These are phyloP conservation scores for Enteromius radiatus DNA, from an alignment of 2,797 vertebrate species.

Conservation along the genomic window DNA sequence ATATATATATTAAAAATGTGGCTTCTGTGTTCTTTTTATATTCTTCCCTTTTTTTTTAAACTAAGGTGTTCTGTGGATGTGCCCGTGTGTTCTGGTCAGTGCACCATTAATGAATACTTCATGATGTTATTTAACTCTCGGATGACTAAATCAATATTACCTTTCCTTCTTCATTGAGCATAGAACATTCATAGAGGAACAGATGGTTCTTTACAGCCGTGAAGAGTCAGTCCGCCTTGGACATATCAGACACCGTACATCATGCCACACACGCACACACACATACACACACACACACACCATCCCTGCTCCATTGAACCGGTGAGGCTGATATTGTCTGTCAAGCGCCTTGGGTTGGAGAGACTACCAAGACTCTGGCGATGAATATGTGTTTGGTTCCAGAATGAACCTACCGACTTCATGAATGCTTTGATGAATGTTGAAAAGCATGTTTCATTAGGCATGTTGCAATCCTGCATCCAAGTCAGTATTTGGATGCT, in stretches of 20 bases:
- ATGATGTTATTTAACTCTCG: slow-evolving; percentile 62
- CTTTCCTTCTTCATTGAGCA: slow-evolving; percentile 52
- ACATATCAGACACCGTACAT: slow-evolving; percentile 26
- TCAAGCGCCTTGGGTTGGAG: slow-evolving; percentile 53
- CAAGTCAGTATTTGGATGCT: neutral
- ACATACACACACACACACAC: slow-evolving; percentile 32
- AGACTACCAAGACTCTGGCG: slow-evolving; percentile 23
- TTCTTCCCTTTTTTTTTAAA: neutral
- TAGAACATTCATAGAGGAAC: slow-evolving; percentile 49
- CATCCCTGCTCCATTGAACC: slow-evolving; percentile 53
- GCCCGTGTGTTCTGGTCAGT: slow-evolving; percentile 38
- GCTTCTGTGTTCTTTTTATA: neutral
- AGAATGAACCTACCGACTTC: slow-evolving; percentile 16
- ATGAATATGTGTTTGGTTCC: slow-evolving; percentile 22
- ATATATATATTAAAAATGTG: neutral
- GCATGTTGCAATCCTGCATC: neutral
- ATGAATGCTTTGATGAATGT: slow-evolving; percentile 1
- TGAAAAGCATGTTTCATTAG: neutral
- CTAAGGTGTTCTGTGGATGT: slow-evolving; percentile 19
- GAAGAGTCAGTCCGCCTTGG: slow-evolving; percentile 22
- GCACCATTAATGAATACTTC: slow-evolving; percentile 58
- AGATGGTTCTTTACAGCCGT: slow-evolving; percentile 44
- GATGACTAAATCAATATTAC: slow-evolving; percentile 57
- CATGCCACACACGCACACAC: slow-evolving; percentile 34
- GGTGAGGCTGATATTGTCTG: slow-evolving; percentile 61